Base-by-base conservation (phyloP, 1,140 invertebrate species). In the Batillaria attramentaria region DNA sequence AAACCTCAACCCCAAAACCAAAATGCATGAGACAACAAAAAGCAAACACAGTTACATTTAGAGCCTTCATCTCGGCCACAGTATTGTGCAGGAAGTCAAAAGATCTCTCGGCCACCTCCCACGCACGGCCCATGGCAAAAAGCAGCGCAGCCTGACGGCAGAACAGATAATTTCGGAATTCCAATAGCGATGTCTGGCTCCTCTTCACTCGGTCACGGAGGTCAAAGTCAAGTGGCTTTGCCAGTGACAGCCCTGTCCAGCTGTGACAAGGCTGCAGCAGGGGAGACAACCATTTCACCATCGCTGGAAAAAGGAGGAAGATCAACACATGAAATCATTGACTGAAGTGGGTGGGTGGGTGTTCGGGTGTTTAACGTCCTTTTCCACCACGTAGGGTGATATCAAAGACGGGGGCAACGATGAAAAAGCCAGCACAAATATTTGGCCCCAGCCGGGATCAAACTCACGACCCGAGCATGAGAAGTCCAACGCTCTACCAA, bases 81-180 rank as follows among this genome's bases (percentile, higher is more conserved):
- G 95, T 96, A 84, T 96, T 96, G 88, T 97, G 95, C 70, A 98
- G 93, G 89, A 97, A 98, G 35, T 94, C 94, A 82, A 97, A 92
- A 84, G 96, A 95, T 77, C 96, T 93, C 85, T 95, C 94, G 8
- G 96, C 96, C 83, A 97, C 94, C 93, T 97, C 95, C 93, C 94
- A 95, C 79, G 95, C 94, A 91, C 95, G 95, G 83, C 93, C 94
- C 70, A 94, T 93, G 81, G 95, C 91, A 80, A 97, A 91, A 83
- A 98, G 93, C 92, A 98, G 94, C 82, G 95, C 94, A 91, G 96
- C 96, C 92, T 99, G 97, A 84, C 97, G 93, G 84, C 96, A 95
- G 91, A 98, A 99, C 78, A 99, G 92, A 92, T 99, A 99, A 91
- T 96, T 97, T 79, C 97, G 93, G 84, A 99, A 95, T 89, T 99